Evolutionary conservation across 1,140 invertebrate species (phyloP), one percentile per base, ranked within the genome.

Genomic region (Diploscapter pachys): DNA sequence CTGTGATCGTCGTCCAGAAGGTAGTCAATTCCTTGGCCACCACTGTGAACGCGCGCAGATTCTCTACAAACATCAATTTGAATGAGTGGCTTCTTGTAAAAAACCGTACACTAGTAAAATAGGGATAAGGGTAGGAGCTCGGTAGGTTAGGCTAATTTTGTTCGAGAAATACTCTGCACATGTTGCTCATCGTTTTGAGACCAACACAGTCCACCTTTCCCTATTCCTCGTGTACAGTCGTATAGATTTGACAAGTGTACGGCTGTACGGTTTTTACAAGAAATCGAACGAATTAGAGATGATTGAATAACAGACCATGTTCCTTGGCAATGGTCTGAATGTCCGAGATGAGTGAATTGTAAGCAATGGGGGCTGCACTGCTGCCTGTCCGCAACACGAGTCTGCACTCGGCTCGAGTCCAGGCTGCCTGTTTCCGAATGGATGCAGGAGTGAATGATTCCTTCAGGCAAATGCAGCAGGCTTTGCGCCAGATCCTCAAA

Each of bases 401-500:
- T 3, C 4, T 4, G n/a, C 69, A 66, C 63, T 76, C 75, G 4
- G 75, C 67, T 70, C 63, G 61, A 51, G 72, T 54, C 54, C 61
- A 72, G 5, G 67, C 8, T 4, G n/a, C 67, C 53, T 76, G 75
- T 53, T 76, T 76, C 3, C 50, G 70, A 3, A 76, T 49, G n/a
- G 69, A 49, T 8, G 52, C 9, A 64, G 72, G 51, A 3, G 63
- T 61, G 31, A 11, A 67, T 13, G 69, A 65, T 13, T 71, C 69
- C 49, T 55, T 51, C 4, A 63, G 61, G 5, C 63, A 76, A 57
- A 76, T 72, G 51, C 62, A 76, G 48, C 75, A 72, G 53, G 72
- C 68, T 57, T 76, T 76, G 6, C 75, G 50, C 75, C 75, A 76
- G 51, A 76, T 76, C 5, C 71, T 72, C 61, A 50, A 71, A 31